Evolutionary conservation across 2,797 vertebrate species (phyloP).

Genomic region (Diglossa cyanea): DNA sequence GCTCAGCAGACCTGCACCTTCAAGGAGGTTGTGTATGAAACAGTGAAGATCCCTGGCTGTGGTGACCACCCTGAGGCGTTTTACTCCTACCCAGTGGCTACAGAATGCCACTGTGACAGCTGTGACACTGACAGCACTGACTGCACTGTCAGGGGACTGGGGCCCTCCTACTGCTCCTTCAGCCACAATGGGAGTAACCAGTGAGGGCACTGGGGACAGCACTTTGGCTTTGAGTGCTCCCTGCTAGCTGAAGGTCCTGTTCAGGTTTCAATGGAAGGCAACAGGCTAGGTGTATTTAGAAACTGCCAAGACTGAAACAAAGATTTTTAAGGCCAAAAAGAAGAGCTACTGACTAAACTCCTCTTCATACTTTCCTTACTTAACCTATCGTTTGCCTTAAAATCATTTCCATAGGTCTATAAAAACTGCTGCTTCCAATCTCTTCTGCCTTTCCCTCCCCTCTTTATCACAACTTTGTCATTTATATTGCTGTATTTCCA

Average conservation of each 20-base stretch:
- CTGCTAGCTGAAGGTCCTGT: neutral
- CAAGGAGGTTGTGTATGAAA: conserved; percentile 84
- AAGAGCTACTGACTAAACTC: neutral
- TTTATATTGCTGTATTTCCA: neutral
- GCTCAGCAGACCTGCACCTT: conserved; percentile 83
- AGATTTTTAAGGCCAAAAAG: neutral
- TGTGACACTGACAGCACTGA: conserved; percentile 81
- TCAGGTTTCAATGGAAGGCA: neutral
- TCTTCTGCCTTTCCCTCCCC: neutral
- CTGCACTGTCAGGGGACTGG: conserved; percentile 77
- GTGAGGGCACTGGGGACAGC: neutral
- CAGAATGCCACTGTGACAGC: conserved; percentile 80
- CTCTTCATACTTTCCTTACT: neutral
- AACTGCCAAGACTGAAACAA: neutral
- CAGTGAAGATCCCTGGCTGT: conserved; percentile 82
- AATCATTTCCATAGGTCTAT: neutral
- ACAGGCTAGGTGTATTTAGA: neutral
- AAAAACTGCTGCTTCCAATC: neutral
- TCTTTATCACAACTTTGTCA: neutral
- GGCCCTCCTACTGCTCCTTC: conserved; percentile 80
- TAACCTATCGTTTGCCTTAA: neutral
- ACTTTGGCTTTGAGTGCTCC: neutral
- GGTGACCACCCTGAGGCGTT: conserved; percentile 70
- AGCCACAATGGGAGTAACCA: conserved; percentile 48
- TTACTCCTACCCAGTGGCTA: conserved; percentile 86